These are phyloP conservation scores for Nesometra sesokonis DNA, from an alignment of 35 echinoderm and acorn worm species.

Conservation along the genomic window DNA sequence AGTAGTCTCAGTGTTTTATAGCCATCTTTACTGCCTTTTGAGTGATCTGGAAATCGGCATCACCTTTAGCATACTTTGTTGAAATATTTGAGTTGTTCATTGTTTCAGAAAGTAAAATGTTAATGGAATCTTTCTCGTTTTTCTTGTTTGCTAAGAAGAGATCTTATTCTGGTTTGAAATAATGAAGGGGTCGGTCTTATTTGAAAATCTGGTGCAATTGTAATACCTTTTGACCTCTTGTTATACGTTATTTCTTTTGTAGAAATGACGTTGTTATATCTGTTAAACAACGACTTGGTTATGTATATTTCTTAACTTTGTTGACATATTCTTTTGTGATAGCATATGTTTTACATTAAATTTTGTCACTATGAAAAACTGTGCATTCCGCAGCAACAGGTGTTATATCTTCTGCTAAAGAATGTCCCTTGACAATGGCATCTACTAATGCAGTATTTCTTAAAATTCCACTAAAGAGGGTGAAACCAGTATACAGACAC, in stretches of 20 bases:
- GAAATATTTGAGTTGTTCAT: neutral
- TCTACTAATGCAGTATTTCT: neutral
- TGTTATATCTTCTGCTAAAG: neutral
- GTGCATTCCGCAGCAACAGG: neutral
- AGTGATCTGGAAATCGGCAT: conserved; percentile 14
- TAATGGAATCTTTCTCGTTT: conserved; percentile 17
- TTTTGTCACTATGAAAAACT: conserved; percentile 1
- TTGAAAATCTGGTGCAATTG: neutral
- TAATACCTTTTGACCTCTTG: neutral
- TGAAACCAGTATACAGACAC: neutral
- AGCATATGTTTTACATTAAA: neutral
- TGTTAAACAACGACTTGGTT: conserved; percentile 29
- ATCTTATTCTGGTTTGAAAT: neutral
- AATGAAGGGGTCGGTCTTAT: neutral
- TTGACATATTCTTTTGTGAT: conserved; percentile 20
- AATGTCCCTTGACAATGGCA: neutral
- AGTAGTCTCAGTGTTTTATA: neutral
- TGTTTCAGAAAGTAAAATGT: neutral
- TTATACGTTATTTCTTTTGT: conserved; percentile 29
- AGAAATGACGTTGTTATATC: conserved; percentile 4
- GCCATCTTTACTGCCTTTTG: conserved; percentile 10
- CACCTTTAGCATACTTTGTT: conserved; percentile 26
- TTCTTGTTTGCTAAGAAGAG: neutral
- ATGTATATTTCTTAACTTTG: conserved; percentile 12
- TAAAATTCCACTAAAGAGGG: neutral